Conservation (phyloP, 2,888 invertebrate genomes). For the Eucera pruinosa region DNA sequence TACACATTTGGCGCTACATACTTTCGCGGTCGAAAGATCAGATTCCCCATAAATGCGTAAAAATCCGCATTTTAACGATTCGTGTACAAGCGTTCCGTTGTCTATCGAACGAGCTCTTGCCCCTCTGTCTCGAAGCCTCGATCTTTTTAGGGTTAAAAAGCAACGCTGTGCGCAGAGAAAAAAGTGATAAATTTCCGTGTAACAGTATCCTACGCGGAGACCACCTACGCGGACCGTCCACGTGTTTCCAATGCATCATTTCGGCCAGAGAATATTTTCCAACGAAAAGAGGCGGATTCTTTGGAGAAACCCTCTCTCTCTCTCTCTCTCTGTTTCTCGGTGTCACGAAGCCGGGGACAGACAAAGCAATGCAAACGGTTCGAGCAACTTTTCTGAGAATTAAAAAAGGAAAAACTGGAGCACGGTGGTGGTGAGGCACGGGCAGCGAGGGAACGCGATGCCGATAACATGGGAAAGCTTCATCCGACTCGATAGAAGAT, state of each 20-base stretch:
- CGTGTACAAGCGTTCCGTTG: too few species aligned
- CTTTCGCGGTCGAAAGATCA: too few species aligned
- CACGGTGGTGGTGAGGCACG: background rate
- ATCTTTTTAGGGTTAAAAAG: too few species aligned
- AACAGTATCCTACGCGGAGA: slow-evolving; percentile 44
- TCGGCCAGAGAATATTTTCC: too few species aligned
- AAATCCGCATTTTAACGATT: too few species aligned
- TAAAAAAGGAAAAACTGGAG: slow-evolving; percentile 1
- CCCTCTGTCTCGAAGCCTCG: too few species aligned
- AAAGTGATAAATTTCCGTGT: slow-evolving; percentile 17
- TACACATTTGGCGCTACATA: too few species aligned
- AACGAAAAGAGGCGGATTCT: background rate
- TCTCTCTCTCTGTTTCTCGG: too few species aligned
- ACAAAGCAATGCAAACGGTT: slow-evolving; percentile 6
- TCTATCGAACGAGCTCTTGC: too few species aligned
- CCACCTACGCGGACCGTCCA: slow-evolving; percentile 42
- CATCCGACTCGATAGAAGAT: slow-evolving; percentile 39
- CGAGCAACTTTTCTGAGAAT: slow-evolving; percentile 9
- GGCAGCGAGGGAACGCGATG: background rate
- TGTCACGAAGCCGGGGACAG: background rate
- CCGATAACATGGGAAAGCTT: slow-evolving; percentile 43
- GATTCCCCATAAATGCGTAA: too few species aligned
- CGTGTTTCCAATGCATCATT: slow-evolving; percentile 37
- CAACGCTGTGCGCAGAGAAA: background rate
- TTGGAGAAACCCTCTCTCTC: too few species aligned